Evolutionary conservation across 2,113 vertebrate genomes (phyloP), one percentile per base, ranked within the genome.

Genomic region (Oxyruncus cristatus): DNA sequence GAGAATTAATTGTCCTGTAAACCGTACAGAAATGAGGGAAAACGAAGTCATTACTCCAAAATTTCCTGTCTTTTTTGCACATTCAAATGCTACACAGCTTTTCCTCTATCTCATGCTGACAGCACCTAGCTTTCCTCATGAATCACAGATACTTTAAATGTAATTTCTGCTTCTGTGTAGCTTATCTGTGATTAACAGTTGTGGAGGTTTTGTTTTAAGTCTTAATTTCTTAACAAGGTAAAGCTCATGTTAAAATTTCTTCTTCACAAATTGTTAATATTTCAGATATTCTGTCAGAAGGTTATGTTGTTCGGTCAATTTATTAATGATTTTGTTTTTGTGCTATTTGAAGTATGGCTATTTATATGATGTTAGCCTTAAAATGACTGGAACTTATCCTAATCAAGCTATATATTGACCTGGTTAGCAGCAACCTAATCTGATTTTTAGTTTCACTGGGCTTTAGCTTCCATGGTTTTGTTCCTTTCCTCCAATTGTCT

Each of bases 221-320:
- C 82, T 80, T 92, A 66, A 94, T 93, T 93, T 72, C 27, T 95
- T 96, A 96, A 95, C 66, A 91, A 91, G 73, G 44, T 93, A 94
- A 89, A 92, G 37, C 14, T 90, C 50, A 52, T 68, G 26, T 73
- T 92, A 82, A 92, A 93, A 87, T 80, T 89, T 92, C 59, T 96
- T 16, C 58, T 85, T 88, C 68, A 41, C 50, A 65, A 88, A 78
- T 73, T 61, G 42, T 76, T 95, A 72, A 44, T 79, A 73, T 91
- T 93, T 89, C 84, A 94, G 50, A 37, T 91, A 56, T 22, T 86
- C 55, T 94, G 88, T 85, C 72, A 90, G 50, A 92, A 77, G 53
- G 8, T 91, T 93, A 95, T 93, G 59, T 85, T 88, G 35, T 95
- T 96, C 87, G n/a, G 67, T 79, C 65, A 77, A 70, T 82, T 88